Percentiles rank a stretch among this genome's conserved stretches.
These are phyloP conservation scores for Cryptophagus acutangulus DNA, from an alignment of 2,888 invertebrate species.

Conservation along the genomic window DNA sequence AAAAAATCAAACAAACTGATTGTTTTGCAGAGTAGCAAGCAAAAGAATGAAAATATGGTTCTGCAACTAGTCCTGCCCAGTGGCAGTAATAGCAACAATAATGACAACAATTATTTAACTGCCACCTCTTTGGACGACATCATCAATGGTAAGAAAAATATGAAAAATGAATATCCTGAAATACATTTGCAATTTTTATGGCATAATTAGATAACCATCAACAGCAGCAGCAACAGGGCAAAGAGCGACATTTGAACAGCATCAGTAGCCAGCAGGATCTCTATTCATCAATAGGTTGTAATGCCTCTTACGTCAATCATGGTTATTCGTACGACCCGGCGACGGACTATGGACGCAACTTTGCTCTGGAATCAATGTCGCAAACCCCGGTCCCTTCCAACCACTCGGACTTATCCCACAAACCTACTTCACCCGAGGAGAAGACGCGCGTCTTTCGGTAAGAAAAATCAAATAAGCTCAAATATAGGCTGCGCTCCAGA, in stretches of 20 bases:
- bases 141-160: constrained; percentile 27
- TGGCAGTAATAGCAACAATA: constrained; percentile 17
- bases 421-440: constrained; percentile 44
- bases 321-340: constrained; percentile 20
- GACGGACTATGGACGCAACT: constrained; percentile 15
- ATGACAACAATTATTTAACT: constrained; percentile 22
- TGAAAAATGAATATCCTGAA: constrained; percentile 7
- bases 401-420: constrained; percentile 11
- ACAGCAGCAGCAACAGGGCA: neutral
- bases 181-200: neutral
- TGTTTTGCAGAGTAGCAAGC: constrained; percentile 9
- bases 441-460: constrained; percentile 51
- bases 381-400: constrained; percentile 17
- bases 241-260: constrained; percentile 15
- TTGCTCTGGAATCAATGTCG: constrained; percentile 13
- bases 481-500: too few relatives aligned
- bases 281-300: constrained; percentile 17
- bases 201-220: neutral
- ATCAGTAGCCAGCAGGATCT: constrained; percentile 19
- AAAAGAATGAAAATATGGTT: constrained; percentile 43
- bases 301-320: constrained; percentile 23
- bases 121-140: constrained; percentile 27
- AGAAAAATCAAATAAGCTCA: too few relatives aligned
- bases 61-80: constrained; percentile 44
- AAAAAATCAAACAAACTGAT: neutral